These are phyloP conservation scores for Platorchestia sp. DNA, from an alignment of 1,140 invertebrate species.

Conservation along the genomic window DNA sequence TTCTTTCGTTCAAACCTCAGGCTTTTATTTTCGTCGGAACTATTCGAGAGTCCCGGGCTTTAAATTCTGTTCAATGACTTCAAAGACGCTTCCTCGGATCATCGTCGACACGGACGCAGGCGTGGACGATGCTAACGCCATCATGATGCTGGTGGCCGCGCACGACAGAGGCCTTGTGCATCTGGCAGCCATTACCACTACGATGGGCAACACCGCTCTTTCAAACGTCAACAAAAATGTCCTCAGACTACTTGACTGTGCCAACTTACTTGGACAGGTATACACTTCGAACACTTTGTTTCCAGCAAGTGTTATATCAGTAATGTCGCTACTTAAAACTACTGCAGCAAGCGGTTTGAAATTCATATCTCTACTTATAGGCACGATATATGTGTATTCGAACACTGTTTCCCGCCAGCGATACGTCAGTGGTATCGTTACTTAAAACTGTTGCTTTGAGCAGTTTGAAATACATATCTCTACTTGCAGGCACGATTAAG, in stretches of 20 bases:
- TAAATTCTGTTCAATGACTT: background rate
- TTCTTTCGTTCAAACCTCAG: background rate
- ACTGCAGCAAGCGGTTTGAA: no score
- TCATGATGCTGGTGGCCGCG: slow-evolving; percentile 75
- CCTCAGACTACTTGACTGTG: slow-evolving; percentile 74
- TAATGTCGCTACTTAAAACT: no score
- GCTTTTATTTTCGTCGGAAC: background rate
- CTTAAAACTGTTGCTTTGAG: no score
- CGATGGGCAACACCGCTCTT: slow-evolving; percentile 77
- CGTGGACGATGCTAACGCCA: slow-evolving; percentile 78
- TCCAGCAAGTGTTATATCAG: no score
- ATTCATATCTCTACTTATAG: no score
- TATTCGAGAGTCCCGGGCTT: background rate
- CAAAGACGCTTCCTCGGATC: slow-evolving; percentile 67
- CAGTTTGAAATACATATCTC: no score
- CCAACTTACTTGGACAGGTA: slow-evolving; percentile 71
- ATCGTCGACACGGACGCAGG: slow-evolving; percentile 78
- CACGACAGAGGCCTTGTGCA: slow-evolving; percentile 71
- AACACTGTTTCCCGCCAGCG: no score
- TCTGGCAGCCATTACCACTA: slow-evolving; percentile 77
- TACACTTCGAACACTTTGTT: no score
- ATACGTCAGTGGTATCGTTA: no score
- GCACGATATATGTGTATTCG: no score
- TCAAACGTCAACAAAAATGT: slow-evolving; percentile 77
- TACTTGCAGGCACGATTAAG: no score